Evolutionary conservation across 2,797 vertebrate genomes (phyloP).

Genomic region (Margarornis squamiger): DNA sequence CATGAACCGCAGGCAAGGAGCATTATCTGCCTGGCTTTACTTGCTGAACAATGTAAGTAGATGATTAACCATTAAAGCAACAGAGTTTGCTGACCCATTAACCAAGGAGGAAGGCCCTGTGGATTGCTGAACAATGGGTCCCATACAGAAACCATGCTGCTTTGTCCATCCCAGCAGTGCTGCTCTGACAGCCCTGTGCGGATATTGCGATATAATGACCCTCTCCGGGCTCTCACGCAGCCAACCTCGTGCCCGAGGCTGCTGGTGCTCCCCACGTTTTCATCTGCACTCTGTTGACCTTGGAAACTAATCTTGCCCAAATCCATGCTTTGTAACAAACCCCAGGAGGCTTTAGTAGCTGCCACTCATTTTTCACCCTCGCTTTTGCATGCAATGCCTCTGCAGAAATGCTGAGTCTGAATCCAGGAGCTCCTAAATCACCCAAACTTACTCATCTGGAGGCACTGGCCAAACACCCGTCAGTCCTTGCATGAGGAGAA

Average conservation of each 20-base stretch:
- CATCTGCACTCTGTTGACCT: not conserved
- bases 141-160: not conserved
- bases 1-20: constrained; percentile 1
- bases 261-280: not conserved
- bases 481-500: not conserved
- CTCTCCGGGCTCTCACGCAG: not conserved
- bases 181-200: not conserved
- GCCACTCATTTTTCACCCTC: not conserved
- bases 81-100: constrained; percentile 63
- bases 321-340: not conserved
- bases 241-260: rapidly evolving
- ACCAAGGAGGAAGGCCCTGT: constrained; percentile 44
- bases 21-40: constrained; percentile 36
- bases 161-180: not conserved
- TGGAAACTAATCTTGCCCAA: not conserved
- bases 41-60: constrained; percentile 32
- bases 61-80: constrained; percentile 72
- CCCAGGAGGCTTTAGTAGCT: not conserved
- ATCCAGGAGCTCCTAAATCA: not conserved
- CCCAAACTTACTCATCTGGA: not conserved
- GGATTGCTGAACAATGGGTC: not conserved
- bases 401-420: not conserved
- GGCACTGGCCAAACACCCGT: not conserved
- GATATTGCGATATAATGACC: not conserved
- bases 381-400: rapidly evolving